Evolutionary conservation across 2,888 invertebrate genomes (phyloP), one percentile per base, ranked within the genome.

Genomic region (Lasioglossum leucozonium): DNA sequence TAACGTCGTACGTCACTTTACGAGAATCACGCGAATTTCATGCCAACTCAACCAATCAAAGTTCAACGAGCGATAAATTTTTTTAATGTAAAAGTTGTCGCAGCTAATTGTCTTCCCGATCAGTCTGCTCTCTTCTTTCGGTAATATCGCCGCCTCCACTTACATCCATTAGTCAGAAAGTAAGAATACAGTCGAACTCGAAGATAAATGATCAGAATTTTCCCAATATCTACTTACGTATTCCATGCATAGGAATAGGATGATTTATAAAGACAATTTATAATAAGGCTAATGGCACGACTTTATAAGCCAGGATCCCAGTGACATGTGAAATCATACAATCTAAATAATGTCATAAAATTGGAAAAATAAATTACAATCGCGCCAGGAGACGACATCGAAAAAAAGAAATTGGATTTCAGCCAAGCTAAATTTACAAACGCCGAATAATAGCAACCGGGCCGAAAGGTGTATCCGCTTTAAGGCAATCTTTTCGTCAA

Each of bases 401-500:
- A 8, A 2, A 8, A n/a, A 51, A 55, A 55, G n/a, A 55, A n/a
- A n/a, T 55, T n/a, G n/a, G n/a, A n/a, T n/a, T n/a, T n/a, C n/a
- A n/a, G n/a, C n/a, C n/a, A n/a, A 30, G 18, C 55, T 16, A 26
- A 55, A 51, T n/a, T 22, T 22, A 18, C 37, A 69, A 26, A 72
- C 22, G 34, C 16, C 40, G 72, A 55, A 67, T 77, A 30, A 65
- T 42, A 42, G 67, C 67, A 42, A 26, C 30, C 18, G 22, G 34
- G 2, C 11, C 44, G 67, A 67, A 6, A 75, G 51, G 78, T 69
- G 42, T 73, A 81, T 81, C 78, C 72, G 34, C 81, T 81, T 81
- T 81, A 81, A 81, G 26, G 67, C 44, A 73, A 73, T 78, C 81
- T 65, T 73, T 77, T 44, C 72, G 42, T 55, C 72, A 73, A 44